A percentile compares a stretch with the other conserved stretches of the same genome.
Evolutionary conservation across 2,797 vertebrate species (phyloP).

Genomic region (Tiaroga cobitis): DNA sequence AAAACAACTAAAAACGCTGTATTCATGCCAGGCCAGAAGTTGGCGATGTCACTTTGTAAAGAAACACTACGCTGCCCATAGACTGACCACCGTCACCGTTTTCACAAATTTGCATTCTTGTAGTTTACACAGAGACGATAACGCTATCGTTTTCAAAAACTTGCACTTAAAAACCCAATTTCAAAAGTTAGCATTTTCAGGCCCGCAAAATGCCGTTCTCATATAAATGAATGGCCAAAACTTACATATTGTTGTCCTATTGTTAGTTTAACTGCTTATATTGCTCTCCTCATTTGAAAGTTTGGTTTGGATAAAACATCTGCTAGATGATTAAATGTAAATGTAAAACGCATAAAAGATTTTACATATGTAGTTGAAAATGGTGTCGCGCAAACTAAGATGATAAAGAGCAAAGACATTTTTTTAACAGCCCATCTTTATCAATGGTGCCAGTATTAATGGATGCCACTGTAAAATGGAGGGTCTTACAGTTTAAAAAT

Average conservation of each 20-base stretch:
- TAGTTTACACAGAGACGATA: background rate
- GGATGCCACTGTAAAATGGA: background rate
- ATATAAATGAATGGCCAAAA: background rate
- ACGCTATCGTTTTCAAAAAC: background rate
- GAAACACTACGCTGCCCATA: background rate
- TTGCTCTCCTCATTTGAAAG: too few relatives aligned
- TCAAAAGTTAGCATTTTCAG: background rate
- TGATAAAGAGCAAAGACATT: background rate
- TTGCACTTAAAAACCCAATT: background rate
- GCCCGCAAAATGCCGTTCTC: fast-evolving
- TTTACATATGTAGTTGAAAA: background rate
- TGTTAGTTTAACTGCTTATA: too few relatives aligned
- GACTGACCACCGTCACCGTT: background rate
- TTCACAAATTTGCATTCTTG: background rate
- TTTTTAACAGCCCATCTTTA: background rate
- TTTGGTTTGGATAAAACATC: too few relatives aligned
- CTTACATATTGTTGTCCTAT: too few relatives aligned
- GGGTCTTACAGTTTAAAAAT: background rate
- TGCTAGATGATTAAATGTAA: too few relatives aligned
- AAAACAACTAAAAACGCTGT: background rate
- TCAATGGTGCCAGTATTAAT: background rate
- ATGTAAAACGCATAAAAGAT: background rate
- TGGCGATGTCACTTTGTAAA: background rate
- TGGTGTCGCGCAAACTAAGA: background rate
- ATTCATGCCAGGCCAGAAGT: background rate